These are phyloP conservation scores for Anarrhichthys ocellatus DNA, from an alignment of 2,113 vertebrate genomes.

Conservation along the genomic window DNA sequence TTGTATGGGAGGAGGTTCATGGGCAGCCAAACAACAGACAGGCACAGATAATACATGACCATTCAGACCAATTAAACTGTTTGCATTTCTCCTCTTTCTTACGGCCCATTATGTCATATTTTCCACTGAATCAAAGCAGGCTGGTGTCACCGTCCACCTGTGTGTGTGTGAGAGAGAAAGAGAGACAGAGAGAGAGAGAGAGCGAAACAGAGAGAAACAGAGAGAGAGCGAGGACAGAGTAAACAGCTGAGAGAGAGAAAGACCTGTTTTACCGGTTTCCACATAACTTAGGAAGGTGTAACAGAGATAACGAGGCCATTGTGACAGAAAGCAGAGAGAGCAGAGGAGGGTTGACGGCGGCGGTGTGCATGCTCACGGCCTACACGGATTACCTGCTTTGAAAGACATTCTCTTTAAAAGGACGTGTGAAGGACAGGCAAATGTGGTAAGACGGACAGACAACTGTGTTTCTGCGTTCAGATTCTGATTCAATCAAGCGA, in stretches of 20 bases:
- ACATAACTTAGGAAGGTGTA: conserved; percentile 85
- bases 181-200: conserved; percentile 4
- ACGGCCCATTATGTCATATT: conserved; percentile 20
- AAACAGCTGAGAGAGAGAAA: conserved; percentile 71
- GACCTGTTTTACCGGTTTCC: conserved; percentile 77
- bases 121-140: conserved; percentile 49
- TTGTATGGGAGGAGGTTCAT: neutral
- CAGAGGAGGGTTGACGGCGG: conserved; percentile 33
- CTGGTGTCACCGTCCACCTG: conserved; percentile 42
- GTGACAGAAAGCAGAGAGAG: conserved; percentile 55
- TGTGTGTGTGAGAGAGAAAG: conserved; percentile 17
- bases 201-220: conserved; percentile 1
- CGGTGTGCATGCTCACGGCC: neutral
- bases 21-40: neutral
- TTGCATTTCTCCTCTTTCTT: conserved; percentile 13
- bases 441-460: conserved; percentile 45
- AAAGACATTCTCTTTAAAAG: conserved; percentile 6
- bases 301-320: conserved; percentile 75
- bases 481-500: neutral
- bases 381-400: conserved; percentile 28
- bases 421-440: conserved; percentile 33
- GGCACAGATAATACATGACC: neutral
- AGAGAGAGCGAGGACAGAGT: conserved; percentile 52
- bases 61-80: neutral
- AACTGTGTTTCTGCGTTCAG: neutral